Base-by-base conservation (phyloP, 2,113 vertebrate genomes). In the Meleagris gallopavo region DNA sequence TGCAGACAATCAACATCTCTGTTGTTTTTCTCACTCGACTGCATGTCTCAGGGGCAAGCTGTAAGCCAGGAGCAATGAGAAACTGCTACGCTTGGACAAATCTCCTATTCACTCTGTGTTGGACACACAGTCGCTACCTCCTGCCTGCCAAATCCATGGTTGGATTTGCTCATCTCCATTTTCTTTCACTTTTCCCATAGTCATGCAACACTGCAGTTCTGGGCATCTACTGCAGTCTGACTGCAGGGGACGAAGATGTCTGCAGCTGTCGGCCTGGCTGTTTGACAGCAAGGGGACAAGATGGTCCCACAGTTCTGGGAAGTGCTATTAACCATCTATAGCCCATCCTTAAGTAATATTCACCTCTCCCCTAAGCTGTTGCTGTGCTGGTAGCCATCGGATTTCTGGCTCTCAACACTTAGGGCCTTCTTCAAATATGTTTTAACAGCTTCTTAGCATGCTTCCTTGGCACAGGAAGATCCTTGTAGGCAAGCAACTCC, bases 31-130 rank as follows among this genome's bases (percentile, higher is more conserved):
- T 93, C 32, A 0, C 89, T 40, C 71, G 48, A 78, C 20, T 81
- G 19, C 64, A 41, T 86, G 85, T 84, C 93, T 95, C 91, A 83
- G 65, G 88, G 88, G 91, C 83, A 88, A 92, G 69, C 32, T 65
- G 58, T 30, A 78, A 88, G 95, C 94, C 91, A 94, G 95, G n/a
- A 84, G 54, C 80, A 83, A 57, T 72, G 90, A 88, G 86, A 74
- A 93, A 78, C 65, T 88, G 72, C 72, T 88, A 6, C n/a, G 80
- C 65, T 74, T 95, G 54, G 88, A 93, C 50, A 88, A 65, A 91
- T 83, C 78, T 83, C 73, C 60, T 82, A n/a, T 86, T 57, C 0
- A 0, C 65, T 92, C 29, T 52, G 22, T 24, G 46, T 6, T 90
- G 90, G 86, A 94, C 65, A 78, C 57, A 67, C 18, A 78, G 8